Conservation (phyloP, 2,797 vertebrate genomes). For the Lophius americanus region DNA sequence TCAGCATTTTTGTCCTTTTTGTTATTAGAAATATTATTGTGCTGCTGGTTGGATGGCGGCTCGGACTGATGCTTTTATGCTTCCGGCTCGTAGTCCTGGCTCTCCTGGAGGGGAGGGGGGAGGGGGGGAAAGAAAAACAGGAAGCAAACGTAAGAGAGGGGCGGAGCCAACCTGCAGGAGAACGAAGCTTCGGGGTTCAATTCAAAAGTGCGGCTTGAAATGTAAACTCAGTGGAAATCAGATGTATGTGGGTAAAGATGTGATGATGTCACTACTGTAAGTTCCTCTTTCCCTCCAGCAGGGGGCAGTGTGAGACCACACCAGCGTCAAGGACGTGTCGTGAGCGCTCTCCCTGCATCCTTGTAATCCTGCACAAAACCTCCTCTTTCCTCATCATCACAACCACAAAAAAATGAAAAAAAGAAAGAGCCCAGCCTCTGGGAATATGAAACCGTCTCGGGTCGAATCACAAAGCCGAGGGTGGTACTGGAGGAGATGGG, state of each 20-base stretch:
- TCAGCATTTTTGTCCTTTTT: constrained; percentile 83
- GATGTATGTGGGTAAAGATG: constrained; percentile 9
- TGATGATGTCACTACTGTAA: constrained; percentile 52
- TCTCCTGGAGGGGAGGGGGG: constrained; percentile 76
- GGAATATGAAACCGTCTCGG: constrained; percentile 19
- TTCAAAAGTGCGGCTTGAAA: constrained; percentile 12
- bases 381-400: constrained; percentile 10
- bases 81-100: constrained; percentile 98
- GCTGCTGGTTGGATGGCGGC: constrained; percentile 92
- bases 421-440: constrained; percentile 13
- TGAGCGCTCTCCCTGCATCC: constrained; percentile 49
- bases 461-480: constrained; percentile 25
- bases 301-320: constrained; percentile 69
- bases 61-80: constrained; percentile 87
- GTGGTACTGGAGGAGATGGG: constrained; percentile 8
- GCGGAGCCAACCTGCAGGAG: constrained; percentile 12
- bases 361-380: constrained; percentile 45
- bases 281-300: constrained; percentile 53
- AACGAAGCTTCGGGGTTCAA: constrained; percentile 8
- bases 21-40: constrained; percentile 90
- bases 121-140: constrained; percentile 9
- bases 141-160: constrained; percentile 9
- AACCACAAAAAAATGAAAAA: constrained; percentile 16
- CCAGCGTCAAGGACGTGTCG: constrained; percentile 52
- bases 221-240: constrained; percentile 10